A percentile compares a stretch with the other conserved stretches of the same genome.
phyloP scores from a whole-genome alignment of 1,140 invertebrate species.

The Drosophila sproati region DNA sequence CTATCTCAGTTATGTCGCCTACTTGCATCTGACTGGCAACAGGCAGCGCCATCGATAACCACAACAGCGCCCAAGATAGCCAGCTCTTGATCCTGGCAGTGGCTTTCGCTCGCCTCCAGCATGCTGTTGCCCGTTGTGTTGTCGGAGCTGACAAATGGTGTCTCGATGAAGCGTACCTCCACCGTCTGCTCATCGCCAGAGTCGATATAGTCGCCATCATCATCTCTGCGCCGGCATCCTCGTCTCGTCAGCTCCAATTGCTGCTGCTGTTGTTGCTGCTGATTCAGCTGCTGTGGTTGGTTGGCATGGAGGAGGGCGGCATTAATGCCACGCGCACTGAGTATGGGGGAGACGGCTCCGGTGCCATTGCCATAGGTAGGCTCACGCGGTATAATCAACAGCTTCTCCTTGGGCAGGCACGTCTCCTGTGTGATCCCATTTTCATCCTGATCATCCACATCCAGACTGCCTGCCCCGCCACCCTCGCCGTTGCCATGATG shows the following conservation, averaged over 20 bases:
- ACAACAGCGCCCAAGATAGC: constrained; percentile 32
- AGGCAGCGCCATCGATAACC: constrained; percentile 2
- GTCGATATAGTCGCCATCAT: constrained; percentile 69
- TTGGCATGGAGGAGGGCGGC: constrained; percentile 64
- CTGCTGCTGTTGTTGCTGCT: constrained; percentile 38
- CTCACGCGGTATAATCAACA: constrained; percentile 73
- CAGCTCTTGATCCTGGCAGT: constrained; percentile 41
- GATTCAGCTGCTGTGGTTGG: constrained; percentile 44
- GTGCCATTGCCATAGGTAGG: constrained; percentile 79
- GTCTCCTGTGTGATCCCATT: constrained; percentile 81
- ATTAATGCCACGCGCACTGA: constrained; percentile 70
- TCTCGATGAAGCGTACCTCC: constrained; percentile 79
- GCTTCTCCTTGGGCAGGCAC: constrained; percentile 72
- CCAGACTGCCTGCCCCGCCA: constrained; percentile 48
- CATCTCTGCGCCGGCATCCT: constrained; percentile 57
- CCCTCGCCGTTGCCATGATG: constrained; percentile 73
- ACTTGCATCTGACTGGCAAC: constrained; percentile 6
- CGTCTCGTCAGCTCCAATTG: constrained; percentile 57
- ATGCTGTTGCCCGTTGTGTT: constrained; percentile 73
- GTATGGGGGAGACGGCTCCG: constrained; percentile 68
- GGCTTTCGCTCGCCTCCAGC: constrained; percentile 57
- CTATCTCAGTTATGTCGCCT: constrained; percentile 70
- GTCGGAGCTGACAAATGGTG: constrained; percentile 80
- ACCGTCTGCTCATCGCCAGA: constrained; percentile 81
- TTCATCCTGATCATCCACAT: constrained; percentile 71